Evolutionary conservation across 2,797 vertebrate species (phyloP), one percentile per base, ranked within the genome.

Genomic region (Lagodon rhomboides): DNA sequence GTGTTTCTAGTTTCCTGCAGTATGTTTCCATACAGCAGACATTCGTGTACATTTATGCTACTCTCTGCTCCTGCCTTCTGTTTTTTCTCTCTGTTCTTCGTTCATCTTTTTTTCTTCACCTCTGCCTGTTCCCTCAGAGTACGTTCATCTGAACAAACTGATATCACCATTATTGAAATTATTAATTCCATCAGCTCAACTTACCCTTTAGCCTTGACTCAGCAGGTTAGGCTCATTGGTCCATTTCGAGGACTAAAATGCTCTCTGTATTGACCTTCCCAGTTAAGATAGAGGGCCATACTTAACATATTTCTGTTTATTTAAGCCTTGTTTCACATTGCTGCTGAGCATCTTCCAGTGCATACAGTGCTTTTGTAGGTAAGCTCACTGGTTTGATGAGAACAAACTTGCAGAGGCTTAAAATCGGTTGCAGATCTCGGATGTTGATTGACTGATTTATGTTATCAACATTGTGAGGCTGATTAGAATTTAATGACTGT

Each of bases 81-180:
- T 49, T 27, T 27, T 59, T 18, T 46, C 49, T 62, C 23, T 66
- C 18, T 56, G 5, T 69, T 64, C 68, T 25, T 49, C 51, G 3
- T 20, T 34, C 15, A 15, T 62, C 17, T 23, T 53, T 30, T 64
- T 34, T 30, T 30, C 20, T 25, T 25, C 10, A 46, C 18, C 23
- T 67, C 30, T 71, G 12, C 16, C 13, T 50, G 16, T 55, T 56
- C 43, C 12, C 1, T 61, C 54, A 60, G 13, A 68, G 4, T 67
- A 0, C 3, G 68, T 44, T 22, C 17, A 58, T 44, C 3, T 49
- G 5, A 63, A 56, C 50, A 60, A 15, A 49, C 46, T 22, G 38
- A 38, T 11, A 51, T 16, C 8, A 10, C 3, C 44, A 65, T 23
- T 3, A n/a, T 27, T 10, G n/a, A 41, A 25, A 15, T 47, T 22